Percentiles rank a stretch among this genome's conserved stretches.
Conservation (phyloP, 1,140 invertebrate species). For the Euborellia annulipes region DNA sequence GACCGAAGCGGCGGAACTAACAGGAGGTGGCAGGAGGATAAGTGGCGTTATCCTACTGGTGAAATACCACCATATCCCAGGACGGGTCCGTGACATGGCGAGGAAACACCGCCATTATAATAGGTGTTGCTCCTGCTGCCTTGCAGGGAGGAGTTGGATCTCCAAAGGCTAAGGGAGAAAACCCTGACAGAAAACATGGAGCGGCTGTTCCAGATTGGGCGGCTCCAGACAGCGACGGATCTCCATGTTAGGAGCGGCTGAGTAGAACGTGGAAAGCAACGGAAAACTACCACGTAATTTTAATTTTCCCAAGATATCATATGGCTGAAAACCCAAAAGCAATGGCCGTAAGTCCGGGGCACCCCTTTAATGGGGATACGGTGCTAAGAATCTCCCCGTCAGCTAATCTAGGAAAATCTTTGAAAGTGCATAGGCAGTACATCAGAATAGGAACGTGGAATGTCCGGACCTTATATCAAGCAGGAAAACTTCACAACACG, state of each 20-base stretch:
- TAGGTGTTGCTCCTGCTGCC: too few relatives aligned
- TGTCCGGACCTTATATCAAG: background rate
- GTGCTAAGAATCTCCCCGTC: slow-evolving; percentile 3
- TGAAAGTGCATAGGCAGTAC: too few relatives aligned
- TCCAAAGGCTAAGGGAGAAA: slow-evolving; percentile 6
- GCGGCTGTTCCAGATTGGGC: too few relatives aligned
- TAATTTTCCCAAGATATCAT: too few relatives aligned
- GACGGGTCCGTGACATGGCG: slow-evolving; percentile 1
- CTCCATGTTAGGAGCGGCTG: too few relatives aligned
- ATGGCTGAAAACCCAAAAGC: too few relatives aligned
- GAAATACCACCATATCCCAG: background rate
- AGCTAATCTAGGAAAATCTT: too few relatives aligned
- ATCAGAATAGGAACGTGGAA: too few relatives aligned
- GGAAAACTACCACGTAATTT: too few relatives aligned
- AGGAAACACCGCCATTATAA: slow-evolving; percentile 5
- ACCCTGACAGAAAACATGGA: too few relatives aligned
- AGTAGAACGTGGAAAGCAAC: too few relatives aligned
- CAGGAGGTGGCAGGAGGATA: slow-evolving; percentile 1
- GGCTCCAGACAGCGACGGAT: too few relatives aligned
- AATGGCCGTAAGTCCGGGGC: slow-evolving; percentile 2
- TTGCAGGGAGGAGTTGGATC: background rate
- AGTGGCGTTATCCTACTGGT: slow-evolving; percentile 1
- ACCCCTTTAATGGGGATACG: slow-evolving; percentile 2
- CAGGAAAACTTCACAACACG: slow-evolving; percentile 6
- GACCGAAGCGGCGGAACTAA: slow-evolving; percentile 1